Percentiles rank a stretch among this genome's conserved stretches.
phyloP scores from a whole-genome alignment of 1,140 invertebrate genomes.

The Nasonia longicornis region DNA sequence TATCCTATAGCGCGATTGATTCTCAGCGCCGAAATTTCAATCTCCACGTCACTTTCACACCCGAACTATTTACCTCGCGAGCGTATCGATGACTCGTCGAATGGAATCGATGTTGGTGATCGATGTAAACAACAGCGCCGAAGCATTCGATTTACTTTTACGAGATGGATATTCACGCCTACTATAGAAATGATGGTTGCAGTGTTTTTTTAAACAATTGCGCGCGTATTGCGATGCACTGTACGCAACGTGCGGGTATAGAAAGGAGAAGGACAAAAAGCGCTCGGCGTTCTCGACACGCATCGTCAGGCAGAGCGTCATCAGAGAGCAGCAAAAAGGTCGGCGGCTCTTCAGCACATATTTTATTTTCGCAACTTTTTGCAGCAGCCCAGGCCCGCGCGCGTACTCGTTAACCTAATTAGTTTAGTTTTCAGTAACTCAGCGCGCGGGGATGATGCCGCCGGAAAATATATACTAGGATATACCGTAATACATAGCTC shows the following conservation, averaged over 20 bases:
- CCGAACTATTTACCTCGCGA: not conserved
- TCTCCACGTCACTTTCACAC: not conserved
- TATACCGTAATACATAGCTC: no score
- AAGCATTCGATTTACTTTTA: not conserved
- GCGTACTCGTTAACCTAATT: conserved; percentile 42
- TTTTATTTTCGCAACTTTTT: conserved; percentile 20
- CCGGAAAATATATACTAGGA: conserved; percentile 15
- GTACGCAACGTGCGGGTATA: not conserved
- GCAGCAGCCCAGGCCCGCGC: not conserved
- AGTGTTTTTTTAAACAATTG: no score
- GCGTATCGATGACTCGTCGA: not conserved
- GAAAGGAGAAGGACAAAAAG: not conserved
- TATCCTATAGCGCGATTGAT: not conserved
- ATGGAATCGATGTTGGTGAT: not conserved
- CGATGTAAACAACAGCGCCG: no score
- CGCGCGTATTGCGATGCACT: no score
- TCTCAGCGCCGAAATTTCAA: not conserved
- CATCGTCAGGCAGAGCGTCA: not conserved
- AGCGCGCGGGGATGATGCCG: not conserved
- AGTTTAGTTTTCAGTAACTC: conserved; percentile 42
- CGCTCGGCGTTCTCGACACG: not conserved
- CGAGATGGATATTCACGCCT: not conserved
- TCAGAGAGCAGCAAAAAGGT: not conserved
- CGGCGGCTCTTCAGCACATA: not conserved
- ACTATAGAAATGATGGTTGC: not conserved